Conservation (phyloP, 2,113 vertebrate species). For the Epinephelus lanceolatus region DNA sequence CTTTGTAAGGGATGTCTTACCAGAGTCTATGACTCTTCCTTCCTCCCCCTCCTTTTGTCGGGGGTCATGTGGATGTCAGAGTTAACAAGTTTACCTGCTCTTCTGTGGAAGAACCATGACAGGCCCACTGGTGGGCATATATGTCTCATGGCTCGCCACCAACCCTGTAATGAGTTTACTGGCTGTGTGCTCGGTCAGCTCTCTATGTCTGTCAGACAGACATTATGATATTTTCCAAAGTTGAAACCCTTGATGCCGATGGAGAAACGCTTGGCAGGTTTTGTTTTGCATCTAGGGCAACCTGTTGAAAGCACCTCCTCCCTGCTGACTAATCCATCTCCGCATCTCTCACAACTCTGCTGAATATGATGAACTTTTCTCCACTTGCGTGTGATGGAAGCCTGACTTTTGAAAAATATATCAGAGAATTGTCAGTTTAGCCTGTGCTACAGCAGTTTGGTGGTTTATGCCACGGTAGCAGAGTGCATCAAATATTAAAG, state of each 20-base stretch:
- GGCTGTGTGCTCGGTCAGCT: constrained; percentile 23
- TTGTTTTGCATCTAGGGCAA: constrained; percentile 35
- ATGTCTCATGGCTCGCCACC: constrained; percentile 7
- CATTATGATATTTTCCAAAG: constrained; percentile 31
- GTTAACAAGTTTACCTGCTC: constrained; percentile 48
- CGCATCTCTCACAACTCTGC: constrained; percentile 23
- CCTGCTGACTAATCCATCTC: constrained; percentile 37
- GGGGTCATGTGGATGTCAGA: constrained; percentile 36
- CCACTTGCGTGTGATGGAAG: constrained; percentile 27
- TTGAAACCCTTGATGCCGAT: constrained; percentile 19
- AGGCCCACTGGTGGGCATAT: not conserved
- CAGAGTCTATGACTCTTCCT: not conserved
- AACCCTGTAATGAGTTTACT: constrained; percentile 36
- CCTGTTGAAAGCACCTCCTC: constrained; percentile 54
- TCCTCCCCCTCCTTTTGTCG: not conserved
- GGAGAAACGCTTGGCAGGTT: constrained; percentile 20
- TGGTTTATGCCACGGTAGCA: constrained; percentile 70
- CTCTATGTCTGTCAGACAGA: not conserved
- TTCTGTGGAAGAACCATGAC: constrained; percentile 31
- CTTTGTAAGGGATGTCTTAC: constrained; percentile 18
- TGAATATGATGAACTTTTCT: constrained; percentile 33
- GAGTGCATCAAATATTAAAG: constrained; percentile 82
- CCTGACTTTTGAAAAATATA: constrained; percentile 65
- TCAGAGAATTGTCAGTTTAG: constrained; percentile 63
- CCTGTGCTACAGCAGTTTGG: constrained; percentile 52